Conservation (phyloP, 2,797 vertebrate species). For the Poeciliopsis infans region DNA sequence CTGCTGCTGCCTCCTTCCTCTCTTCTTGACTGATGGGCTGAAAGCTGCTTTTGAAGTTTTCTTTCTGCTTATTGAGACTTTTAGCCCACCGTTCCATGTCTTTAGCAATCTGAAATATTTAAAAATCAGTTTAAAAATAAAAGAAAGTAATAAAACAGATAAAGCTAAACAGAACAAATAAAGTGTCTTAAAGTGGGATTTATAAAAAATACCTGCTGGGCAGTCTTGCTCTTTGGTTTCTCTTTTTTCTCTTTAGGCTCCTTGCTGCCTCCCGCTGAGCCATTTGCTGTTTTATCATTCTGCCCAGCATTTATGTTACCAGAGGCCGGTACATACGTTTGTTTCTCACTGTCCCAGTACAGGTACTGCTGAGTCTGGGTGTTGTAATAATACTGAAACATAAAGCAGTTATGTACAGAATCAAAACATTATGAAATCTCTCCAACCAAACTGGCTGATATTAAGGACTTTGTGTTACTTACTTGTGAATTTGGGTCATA, state of each 20-base stretch:
- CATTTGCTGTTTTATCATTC: constrained; percentile 27
- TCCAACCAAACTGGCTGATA: neutral
- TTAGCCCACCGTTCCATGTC: constrained; percentile 99
- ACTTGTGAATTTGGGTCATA: constrained; percentile 97
- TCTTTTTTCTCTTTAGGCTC: constrained; percentile 95
- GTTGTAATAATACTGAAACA: constrained; percentile 96
- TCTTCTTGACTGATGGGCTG: constrained; percentile 94
- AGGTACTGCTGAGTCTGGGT: constrained; percentile 97
- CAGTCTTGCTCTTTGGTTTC: constrained; percentile 98
- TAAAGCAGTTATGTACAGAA: neutral
- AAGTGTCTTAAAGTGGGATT: neutral
- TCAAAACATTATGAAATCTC: constrained; percentile 4
- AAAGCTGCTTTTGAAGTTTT: constrained; percentile 96
- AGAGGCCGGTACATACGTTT: constrained; percentile 90
- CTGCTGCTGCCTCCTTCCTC: constrained; percentile 92
- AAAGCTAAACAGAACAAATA: neutral
- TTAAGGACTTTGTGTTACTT: constrained; percentile 36
- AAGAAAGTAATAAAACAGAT: neutral
- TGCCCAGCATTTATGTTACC: constrained; percentile 64
- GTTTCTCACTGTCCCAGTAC: constrained; percentile 97
- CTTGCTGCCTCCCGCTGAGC: constrained; percentile 76
- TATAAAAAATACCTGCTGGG: constrained; percentile 87
- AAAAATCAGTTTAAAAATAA: neutral
- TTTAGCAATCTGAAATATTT: constrained; percentile 90
- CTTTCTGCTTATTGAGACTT: constrained; percentile 98